Base-by-base conservation (phyloP, 1,140 invertebrate genomes). In the Drosophila tropicalis region DNA sequence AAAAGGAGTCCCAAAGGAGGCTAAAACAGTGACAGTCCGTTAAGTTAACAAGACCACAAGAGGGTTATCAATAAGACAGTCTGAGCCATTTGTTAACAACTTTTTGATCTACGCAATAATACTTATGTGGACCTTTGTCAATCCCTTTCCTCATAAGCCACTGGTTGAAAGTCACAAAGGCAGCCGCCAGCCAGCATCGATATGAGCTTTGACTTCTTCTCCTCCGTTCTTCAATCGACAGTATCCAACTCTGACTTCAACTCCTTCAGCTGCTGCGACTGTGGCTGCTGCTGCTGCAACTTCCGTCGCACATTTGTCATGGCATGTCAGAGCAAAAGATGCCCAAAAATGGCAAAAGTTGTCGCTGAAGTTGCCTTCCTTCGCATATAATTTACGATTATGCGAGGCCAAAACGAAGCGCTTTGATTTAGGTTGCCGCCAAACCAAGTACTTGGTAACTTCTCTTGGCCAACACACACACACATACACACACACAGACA, bases 271-370 rank as follows among this genome's bases (percentile, higher is more conserved):
- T 74, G 44, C 41, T 44, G 41, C 41, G 2, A 12, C 41, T 15
- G 41, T 5, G 3, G 5, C 41, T 47, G 41, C 41, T n/a, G 15
- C 41, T 44, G 44, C 44, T 51, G 44, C 44, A 76, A 78, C 82
- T 86, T 86, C 82, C 82, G 79, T 86, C 79, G 82, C 72, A 77
- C 84, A 87, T 80, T 87, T 86, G 83, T 86, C 83, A 87, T 83
- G 68, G 70, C 67, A 73, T 81, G 81, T 83, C 81, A 72, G 19
- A 29, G 40, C 72, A 57, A 71, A 76, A 54, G 67, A 70, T 76
- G 80, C 65, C 72, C 76, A 69, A 76, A 80, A 81, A 72, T 75
- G 73, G 62, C 70, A 51, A 73, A 51, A 51, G 44, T 51, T 66
- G 62, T 70, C 66, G 63, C 77, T 75, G 68, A 69, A 70, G 81